These are phyloP conservation scores for Guaruba guarouba DNA, from an alignment of 2,113 vertebrate species.

Conservation along the genomic window DNA sequence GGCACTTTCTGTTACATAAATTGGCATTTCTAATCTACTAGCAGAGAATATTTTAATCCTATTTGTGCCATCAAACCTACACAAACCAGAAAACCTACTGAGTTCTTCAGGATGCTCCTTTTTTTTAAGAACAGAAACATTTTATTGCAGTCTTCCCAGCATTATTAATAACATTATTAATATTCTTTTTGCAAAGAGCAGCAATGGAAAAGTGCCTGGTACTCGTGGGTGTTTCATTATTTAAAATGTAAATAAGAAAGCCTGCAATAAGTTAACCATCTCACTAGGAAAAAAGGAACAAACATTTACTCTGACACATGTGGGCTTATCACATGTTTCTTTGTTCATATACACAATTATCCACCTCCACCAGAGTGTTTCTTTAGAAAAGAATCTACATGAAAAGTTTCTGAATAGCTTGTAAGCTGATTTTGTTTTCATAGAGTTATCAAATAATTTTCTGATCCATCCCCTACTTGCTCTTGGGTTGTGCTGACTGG, in stretches of 20 bases:
- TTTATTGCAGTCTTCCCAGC: conserved; percentile 25
- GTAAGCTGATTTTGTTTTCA: conserved; percentile 1
- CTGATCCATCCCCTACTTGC: background rate
- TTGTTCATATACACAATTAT: background rate
- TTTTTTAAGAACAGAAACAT: conserved; percentile 36
- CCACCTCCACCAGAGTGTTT: background rate
- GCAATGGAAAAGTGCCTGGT: conserved; percentile 15
- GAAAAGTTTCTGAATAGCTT: background rate
- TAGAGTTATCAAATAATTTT: background rate
- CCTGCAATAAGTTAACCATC: conserved; percentile 20
- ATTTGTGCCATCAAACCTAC: conserved; percentile 21
- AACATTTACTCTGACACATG: conserved; percentile 8
- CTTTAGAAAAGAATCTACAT: background rate
- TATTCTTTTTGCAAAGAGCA: conserved; percentile 50
- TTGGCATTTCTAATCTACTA: conserved; percentile 32
- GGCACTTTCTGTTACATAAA: conserved; percentile 22
- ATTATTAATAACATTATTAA: conserved; percentile 60
- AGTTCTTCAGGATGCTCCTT: conserved; percentile 38
- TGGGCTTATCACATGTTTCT: background rate
- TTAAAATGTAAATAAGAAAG: conserved; percentile 69
- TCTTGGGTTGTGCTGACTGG: background rate
- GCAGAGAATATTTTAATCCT: conserved; percentile 25
- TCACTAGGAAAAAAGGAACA: conserved; percentile 34
- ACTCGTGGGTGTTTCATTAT: conserved; percentile 50
- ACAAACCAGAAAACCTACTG: conserved; percentile 20